Evolutionary conservation across 2,888 invertebrate species (phyloP), one percentile per base, ranked within the genome.

Genomic region (Malthinus seriepunctatus): DNA sequence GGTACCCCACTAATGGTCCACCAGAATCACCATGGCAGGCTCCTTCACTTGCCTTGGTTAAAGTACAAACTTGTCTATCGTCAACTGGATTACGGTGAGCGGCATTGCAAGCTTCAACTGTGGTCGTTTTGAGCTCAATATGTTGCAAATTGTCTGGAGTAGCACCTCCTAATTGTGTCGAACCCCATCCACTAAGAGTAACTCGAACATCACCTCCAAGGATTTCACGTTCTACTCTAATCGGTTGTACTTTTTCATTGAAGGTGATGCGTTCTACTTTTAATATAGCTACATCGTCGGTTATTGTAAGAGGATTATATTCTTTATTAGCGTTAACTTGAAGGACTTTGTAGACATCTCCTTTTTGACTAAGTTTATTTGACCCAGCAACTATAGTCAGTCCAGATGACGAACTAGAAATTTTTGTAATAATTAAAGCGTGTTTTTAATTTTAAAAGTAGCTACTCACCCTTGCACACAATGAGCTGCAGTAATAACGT

Each of bases 11-110:
- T 11, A 83, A 69, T 0, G 83, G 83, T 1, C 83, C 82, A 0
- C 84, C 84, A 14, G 83, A 83, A 63, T 84, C 84, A 61, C 83
- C 83, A 80, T 83, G 74, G 2, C 71, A 76, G 59, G 86, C 85
- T 0, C 86, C 86, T 75, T 86, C 82, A 0, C 86, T 86, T 42
- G 72, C 70, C 67, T 78, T 81, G 32, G 84, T 85, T 10, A 84
- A 73, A 0, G 86, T 84, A 67, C 86, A 86, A 64, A 86, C 82
- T 70, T 86, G 82, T 0, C 77, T 72, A 4, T 78, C 78, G 63
- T 74, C 79, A 1, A 86, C 80, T 0, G 79, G 78, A 15, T 5
- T n/a, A 2, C 15, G 4, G 8, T 64, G 82, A 80, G 63, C 81
- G 79, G 4, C 66, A n/a, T 65, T 61, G 67, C 86, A 86, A 8